These are phyloP conservation scores for Trigoniulus corallinus DNA, from an alignment of 1,140 invertebrate genomes.

Conservation along the genomic window DNA sequence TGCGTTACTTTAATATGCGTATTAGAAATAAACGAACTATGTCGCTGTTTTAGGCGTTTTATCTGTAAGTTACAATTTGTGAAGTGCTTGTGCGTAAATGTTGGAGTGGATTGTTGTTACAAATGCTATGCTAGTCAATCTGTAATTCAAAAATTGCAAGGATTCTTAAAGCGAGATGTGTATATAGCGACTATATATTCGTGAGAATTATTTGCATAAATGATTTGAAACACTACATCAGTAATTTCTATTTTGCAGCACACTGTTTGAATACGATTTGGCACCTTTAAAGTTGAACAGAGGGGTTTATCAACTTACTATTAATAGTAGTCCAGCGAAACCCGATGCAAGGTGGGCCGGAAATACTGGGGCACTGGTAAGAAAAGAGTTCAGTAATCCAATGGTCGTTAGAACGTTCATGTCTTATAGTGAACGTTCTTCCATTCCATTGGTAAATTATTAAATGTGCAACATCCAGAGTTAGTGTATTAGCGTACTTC, in stretches of 20 bases:
- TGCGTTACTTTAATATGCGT: constrained; percentile 21
- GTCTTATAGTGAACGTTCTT: background rate
- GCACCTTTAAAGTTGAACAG: constrained; percentile 56
- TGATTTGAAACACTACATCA: too few species aligned
- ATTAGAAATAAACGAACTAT: background rate
- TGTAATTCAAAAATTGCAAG: too few species aligned
- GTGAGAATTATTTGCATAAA: too few species aligned
- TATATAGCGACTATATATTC: too few species aligned
- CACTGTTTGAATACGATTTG: constrained; percentile 61
- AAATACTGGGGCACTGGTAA: constrained; percentile 39
- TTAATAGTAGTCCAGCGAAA: constrained; percentile 44
- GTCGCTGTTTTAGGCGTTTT: background rate
- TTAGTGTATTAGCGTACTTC: too few species aligned
- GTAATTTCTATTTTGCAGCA: constrained; percentile 33
- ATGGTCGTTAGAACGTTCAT: background rate
- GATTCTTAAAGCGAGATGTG: too few species aligned
- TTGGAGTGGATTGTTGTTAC: too few species aligned
- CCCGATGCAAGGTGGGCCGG: constrained; percentile 36
- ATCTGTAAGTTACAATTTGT: too few species aligned
- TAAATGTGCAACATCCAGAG: constrained; percentile 42
- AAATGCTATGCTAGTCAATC: too few species aligned
- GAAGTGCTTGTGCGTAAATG: constrained; percentile 2
- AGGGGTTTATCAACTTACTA: constrained; percentile 63
- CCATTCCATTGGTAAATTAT: background rate
- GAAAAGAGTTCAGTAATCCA: background rate